These are phyloP conservation scores for Ormyrus nitidulus DNA, from an alignment of 2,888 invertebrate genomes.

Conservation along the genomic window DNA sequence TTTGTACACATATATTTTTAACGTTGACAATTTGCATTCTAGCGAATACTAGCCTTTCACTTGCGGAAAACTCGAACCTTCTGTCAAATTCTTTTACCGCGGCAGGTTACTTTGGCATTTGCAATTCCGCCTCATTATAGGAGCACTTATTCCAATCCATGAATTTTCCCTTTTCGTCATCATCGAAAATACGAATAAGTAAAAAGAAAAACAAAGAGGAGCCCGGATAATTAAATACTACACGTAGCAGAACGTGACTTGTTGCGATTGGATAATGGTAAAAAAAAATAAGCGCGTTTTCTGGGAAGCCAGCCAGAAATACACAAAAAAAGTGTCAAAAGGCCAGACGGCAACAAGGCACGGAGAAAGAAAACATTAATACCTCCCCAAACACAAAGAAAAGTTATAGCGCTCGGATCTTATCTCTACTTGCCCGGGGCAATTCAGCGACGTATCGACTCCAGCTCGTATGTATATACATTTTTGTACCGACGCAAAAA, in stretches of 20 bases:
- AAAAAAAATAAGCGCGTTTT: conserved; percentile 2
- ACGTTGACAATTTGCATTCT: too few relatives aligned
- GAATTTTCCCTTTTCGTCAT: too few relatives aligned
- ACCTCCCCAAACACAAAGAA: conserved; percentile 3
- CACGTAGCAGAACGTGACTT: conserved; percentile 22
- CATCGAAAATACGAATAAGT: too few relatives aligned
- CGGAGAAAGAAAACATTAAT: not conserved
- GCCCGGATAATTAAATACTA: not conserved
- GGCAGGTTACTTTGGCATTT: too few relatives aligned
- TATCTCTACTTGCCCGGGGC: not conserved
- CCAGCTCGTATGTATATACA: not conserved
- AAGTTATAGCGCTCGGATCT: too few relatives aligned
- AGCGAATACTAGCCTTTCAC: too few relatives aligned
- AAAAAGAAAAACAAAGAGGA: conserved; percentile 10
- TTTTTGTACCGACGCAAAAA: not conserved
- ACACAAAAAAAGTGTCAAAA: not conserved
- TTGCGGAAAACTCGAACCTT: too few relatives aligned
- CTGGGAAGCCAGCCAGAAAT: conserved; percentile 8
- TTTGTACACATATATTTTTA: too few relatives aligned
- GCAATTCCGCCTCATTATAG: too few relatives aligned
- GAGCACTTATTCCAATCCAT: too few relatives aligned
- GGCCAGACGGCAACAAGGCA: not conserved
- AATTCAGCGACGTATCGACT: too few relatives aligned
- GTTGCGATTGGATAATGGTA: conserved; percentile 23
- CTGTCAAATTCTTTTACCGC: too few relatives aligned